These are phyloP conservation scores for Abrostola tripartita DNA, from an alignment of 2,888 invertebrate genomes.

Conservation along the genomic window DNA sequence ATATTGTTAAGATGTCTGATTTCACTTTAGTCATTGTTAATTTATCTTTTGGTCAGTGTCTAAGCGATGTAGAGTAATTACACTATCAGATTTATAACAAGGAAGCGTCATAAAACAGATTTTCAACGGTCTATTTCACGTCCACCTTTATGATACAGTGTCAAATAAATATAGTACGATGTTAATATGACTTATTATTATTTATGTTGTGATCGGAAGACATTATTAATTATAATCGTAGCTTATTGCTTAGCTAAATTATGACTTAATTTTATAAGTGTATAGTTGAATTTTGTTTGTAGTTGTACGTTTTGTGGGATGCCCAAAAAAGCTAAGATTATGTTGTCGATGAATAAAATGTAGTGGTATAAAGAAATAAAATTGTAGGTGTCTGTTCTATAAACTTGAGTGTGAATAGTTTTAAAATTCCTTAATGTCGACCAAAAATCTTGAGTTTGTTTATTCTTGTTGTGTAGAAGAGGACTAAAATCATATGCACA, in stretches of 20 bases:
- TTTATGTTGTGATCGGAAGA: constrained; percentile 47
- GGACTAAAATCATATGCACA: no score
- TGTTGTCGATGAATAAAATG: constrained; percentile 36
- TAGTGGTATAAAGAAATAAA: constrained; percentile 24
- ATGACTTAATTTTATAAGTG: neutral
- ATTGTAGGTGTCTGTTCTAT: constrained; percentile 20
- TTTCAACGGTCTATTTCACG: constrained; percentile 46
- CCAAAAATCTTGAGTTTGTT: no score
- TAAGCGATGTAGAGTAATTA: constrained; percentile 38
- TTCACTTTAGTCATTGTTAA: constrained; percentile 23
- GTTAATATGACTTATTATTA: constrained; percentile 47
- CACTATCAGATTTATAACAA: constrained; percentile 53
- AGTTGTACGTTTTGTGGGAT: neutral
- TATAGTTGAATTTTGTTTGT: constrained; percentile 21
- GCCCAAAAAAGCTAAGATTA: constrained; percentile 28
- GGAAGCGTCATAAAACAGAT: constrained; percentile 58
- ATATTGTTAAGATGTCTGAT: constrained; percentile 2
- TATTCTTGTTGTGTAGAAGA: no score
- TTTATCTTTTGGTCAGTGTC: neutral
- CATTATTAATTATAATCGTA: constrained; percentile 41
- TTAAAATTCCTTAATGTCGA: neutral
- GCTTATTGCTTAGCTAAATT: constrained; percentile 1
- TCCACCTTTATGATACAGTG: constrained; percentile 40
- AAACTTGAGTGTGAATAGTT: constrained; percentile 30
- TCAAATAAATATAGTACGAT: constrained; percentile 50